Conservation (phyloP, 2,888 invertebrate species). For the Drosophila histrio region DNA sequence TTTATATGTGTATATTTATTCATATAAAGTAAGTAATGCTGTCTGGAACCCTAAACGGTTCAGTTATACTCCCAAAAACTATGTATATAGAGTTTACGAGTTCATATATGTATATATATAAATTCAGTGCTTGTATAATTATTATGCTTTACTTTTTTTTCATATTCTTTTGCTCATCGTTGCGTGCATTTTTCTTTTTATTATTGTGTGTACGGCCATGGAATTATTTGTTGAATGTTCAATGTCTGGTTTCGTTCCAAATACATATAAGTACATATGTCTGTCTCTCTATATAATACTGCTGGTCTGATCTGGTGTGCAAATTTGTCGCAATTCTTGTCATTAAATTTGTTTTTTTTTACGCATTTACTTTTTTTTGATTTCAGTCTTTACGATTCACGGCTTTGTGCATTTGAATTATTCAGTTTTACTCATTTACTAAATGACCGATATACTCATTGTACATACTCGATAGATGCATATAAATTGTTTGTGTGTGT, state of each 20-base stretch:
- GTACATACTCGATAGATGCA: slow-evolving; percentile 23
- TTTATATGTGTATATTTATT: slow-evolving; percentile 41
- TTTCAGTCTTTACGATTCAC: slow-evolving; percentile 83
- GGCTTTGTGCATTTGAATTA: slow-evolving; percentile 81
- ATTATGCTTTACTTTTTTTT: slow-evolving; percentile 27
- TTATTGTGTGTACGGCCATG: slow-evolving; percentile 51
- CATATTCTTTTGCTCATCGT: slow-evolving; percentile 42
- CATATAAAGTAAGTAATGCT: slow-evolving; percentile 71
- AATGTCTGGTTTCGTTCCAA: slow-evolving; percentile 5
- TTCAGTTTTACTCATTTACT: slow-evolving; percentile 50
- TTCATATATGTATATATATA: slow-evolving; percentile 61
- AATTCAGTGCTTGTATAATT: slow-evolving; percentile 77
- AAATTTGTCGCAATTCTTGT: slow-evolving; percentile 27
- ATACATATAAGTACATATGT: too few relatives aligned
- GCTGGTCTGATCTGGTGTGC: slow-evolving; percentile 39
- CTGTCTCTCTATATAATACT: slow-evolving; percentile 34
- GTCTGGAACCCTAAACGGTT: slow-evolving; percentile 72
- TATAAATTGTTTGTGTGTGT: slow-evolving; percentile 50
- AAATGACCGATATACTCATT: slow-evolving; percentile 58
- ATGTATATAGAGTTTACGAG: slow-evolving; percentile 52
- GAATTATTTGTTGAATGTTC: slow-evolving; percentile 52
- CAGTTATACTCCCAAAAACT: slow-evolving; percentile 56
- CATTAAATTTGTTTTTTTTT: slow-evolving; percentile 50
- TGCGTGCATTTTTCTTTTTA: slow-evolving; percentile 44
- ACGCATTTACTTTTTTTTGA: slow-evolving; percentile 52